Evolutionary conservation across 2,888 invertebrate species (phyloP).

Genomic region (Prosapia bicincta): DNA sequence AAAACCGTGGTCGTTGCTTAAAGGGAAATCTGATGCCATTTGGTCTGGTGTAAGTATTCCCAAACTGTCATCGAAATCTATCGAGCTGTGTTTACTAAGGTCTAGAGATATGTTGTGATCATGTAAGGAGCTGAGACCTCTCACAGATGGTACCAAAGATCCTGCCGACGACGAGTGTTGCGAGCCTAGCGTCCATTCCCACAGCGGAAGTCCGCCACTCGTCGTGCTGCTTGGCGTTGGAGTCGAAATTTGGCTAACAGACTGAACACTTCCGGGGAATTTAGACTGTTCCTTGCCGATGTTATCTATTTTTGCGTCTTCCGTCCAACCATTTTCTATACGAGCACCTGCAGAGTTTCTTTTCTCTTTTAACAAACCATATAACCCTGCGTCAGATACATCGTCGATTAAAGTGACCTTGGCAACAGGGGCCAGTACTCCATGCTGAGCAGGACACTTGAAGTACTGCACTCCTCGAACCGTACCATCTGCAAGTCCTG

Average conservation of each 20-base stretch:
- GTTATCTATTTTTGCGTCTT: conserved; percentile 11
- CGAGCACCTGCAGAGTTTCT: conserved; percentile 18
- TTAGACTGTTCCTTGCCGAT: not conserved
- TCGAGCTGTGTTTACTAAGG: conserved; percentile 70
- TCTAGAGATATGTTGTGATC: conserved; percentile 23
- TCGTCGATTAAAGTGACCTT: conserved; percentile 48
- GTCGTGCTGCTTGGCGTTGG: conserved; percentile 33
- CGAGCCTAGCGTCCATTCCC: conserved; percentile 35
- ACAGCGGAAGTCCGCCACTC: conserved; percentile 30
- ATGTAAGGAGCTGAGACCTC: conserved; percentile 22
- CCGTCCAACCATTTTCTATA: conserved; percentile 17
- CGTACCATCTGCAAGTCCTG: conserved; percentile 61
- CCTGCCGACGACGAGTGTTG: conserved; percentile 36
- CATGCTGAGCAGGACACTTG: conserved; percentile 54
- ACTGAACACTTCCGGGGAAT: not conserved
- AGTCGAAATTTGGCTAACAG: conserved; percentile 17
- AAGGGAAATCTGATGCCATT: conserved; percentile 64
- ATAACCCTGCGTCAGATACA: conserved; percentile 52
- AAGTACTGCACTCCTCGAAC: conserved; percentile 61
- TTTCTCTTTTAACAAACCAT: conserved; percentile 50
- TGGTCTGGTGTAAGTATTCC: conserved; percentile 87
- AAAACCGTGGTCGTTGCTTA: conserved; percentile 48
- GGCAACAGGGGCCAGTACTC: conserved; percentile 59
- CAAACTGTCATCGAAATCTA: conserved; percentile 76
- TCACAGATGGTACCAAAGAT: conserved; percentile 32